Base-by-base conservation (phyloP, 2,888 invertebrate genomes). In the Amphimallon solstitiale region DNA sequence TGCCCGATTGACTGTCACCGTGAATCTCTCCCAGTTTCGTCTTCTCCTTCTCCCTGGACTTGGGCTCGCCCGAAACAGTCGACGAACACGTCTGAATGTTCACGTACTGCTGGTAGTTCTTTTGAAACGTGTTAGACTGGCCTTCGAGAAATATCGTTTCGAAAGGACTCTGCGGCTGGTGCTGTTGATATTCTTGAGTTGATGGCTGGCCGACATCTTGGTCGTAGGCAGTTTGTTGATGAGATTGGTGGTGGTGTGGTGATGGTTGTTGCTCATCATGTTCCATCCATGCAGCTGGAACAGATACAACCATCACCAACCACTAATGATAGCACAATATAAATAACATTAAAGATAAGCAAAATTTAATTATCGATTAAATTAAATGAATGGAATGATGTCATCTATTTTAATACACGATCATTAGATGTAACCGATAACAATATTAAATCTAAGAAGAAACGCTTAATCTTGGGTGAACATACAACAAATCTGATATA, bases 251-350 rank as follows among this genome's bases (percentile, higher is more conserved):
- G 66, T 72, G 71, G 67, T 72, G 69, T 66, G 71, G 68, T 68
- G 73, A 69, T 71, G 70, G 72, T 59, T 54, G 67, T 64, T 66
- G 70, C 65, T 69, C 70, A 68, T 71, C 70, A 74, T 78, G 77
- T 77, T 78, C 77, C 78, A 68, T 74, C 78, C 78, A 77, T 67
- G 68, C 68, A 73, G 76, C 79, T 79, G 79, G 79, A 79, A 79
- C 78, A 79, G 79, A 79, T 74, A 78, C 76, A 66, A 63, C 66
- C 63, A 63, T 66, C 63, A 66, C 62, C 66, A 66, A 46, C 63
- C 54, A 60, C 51, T 61, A 63, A 29, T 34, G 23, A 19, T 63
- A 51, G 34, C 40, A 64, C 23, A 12, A 12, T 12, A 6, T 35
- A 29, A 29, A 29, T 29, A n/a, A n/a, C n/a, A n/a, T n/a, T n/a